These are phyloP conservation scores for Drosophila suboccidentalis DNA, from an alignment of 2,888 invertebrate species.

Conservation along the genomic window DNA sequence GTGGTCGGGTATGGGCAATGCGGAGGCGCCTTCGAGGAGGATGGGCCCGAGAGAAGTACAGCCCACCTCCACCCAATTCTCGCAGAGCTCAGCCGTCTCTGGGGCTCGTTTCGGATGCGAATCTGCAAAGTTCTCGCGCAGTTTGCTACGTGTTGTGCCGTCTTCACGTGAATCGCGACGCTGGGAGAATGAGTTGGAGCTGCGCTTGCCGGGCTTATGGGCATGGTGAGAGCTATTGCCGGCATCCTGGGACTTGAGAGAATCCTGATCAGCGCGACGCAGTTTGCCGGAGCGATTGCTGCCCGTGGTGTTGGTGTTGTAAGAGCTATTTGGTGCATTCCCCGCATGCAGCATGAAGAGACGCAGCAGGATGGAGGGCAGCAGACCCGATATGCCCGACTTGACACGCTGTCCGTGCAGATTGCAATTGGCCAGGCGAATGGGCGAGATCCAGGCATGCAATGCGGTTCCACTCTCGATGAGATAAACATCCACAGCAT, in stretches of 20 bases:
- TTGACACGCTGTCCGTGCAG: conserved; percentile 97
- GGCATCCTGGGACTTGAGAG: conserved; percentile 80
- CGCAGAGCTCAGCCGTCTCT: conserved; percentile 85
- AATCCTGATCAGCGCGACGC: conserved; percentile 83
- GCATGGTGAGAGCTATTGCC: conserved; percentile 51
- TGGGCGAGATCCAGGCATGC: conserved; percentile 95
- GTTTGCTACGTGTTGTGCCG: conserved; percentile 72
- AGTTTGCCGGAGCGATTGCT: conserved; percentile 85
- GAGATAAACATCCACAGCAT: conserved; percentile 95
- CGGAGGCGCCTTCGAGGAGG: conserved; percentile 94
- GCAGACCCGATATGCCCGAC: conserved; percentile 94
- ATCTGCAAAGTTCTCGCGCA: conserved; percentile 83
- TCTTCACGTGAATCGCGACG: conserved; percentile 85
- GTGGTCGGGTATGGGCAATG: conserved; percentile 91
- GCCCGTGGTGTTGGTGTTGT: conserved; percentile 89
- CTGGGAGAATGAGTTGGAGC: conserved; percentile 84
- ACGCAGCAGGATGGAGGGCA: conserved; percentile 90
- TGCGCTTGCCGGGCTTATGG: conserved; percentile 76
- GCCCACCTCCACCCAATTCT: conserved; percentile 97
- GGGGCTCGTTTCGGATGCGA: conserved; percentile 77
- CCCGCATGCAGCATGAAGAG: conserved; percentile 89
- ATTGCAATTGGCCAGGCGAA: conserved; percentile 96
- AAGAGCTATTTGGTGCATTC: conserved; percentile 85
- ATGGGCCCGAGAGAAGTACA: conserved; percentile 96
- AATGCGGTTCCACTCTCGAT: conserved; percentile 95